Conservation (phyloP, 2,888 invertebrate genomes). For the Lepidochitona cinerea region DNA sequence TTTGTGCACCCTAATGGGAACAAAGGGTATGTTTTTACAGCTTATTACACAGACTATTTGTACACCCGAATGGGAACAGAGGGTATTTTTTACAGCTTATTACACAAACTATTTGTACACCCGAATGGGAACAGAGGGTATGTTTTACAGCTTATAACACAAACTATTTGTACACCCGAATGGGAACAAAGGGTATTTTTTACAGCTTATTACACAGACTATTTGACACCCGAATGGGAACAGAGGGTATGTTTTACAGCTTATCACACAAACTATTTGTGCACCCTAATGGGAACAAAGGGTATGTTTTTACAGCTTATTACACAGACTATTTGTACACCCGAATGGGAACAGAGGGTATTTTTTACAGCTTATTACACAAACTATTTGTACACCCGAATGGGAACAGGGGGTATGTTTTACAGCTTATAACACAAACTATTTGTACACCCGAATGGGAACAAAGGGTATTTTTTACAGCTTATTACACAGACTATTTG, state of each 20-base stretch:
- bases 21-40: background rate
- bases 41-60: background rate
- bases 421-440: background rate
- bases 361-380: background rate
- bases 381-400: background rate
- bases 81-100: background rate
- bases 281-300: constrained; percentile 76
- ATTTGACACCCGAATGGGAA: background rate
- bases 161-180: background rate
- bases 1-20: background rate
- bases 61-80: background rate
- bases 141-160: background rate
- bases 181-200: background rate
- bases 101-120: background rate
- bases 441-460: background rate
- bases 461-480: background rate
- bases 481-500: background rate
- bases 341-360: background rate
- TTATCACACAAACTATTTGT: constrained; percentile 76
- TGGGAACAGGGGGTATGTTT: background rate
- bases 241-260: constrained; percentile 70
- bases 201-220: background rate
- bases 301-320: constrained; percentile 71
- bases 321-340: background rate
- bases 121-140: background rate